phyloP scores from a whole-genome alignment of 2,888 invertebrate genomes.

The Tenthredo amoena region DNA sequence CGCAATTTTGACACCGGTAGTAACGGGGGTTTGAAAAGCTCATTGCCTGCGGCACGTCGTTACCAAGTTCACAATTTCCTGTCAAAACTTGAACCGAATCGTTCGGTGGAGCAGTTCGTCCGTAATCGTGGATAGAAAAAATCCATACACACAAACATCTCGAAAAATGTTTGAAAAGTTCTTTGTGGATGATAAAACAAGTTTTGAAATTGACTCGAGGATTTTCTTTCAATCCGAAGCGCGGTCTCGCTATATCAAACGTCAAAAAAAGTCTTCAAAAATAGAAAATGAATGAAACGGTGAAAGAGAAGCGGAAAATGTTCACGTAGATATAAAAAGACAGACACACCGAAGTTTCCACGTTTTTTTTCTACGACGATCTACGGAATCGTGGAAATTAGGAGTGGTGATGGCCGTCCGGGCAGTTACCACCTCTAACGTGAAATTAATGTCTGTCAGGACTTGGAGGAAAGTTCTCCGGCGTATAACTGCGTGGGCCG shows the following conservation, averaged over 20 bases:
- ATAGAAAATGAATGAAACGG: neutral
- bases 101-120: neutral
- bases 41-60: neutral
- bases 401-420: constrained; percentile 37
- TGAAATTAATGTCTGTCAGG: constrained; percentile 40
- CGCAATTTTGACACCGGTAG: neutral
- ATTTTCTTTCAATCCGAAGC: neutral
- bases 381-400: constrained; percentile 45
- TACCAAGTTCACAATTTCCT: neutral
- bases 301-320: neutral
- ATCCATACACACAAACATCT: neutral
- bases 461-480: constrained; percentile 9
- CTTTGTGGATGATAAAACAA: neutral
- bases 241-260: neutral
- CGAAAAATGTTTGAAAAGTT: neutral
- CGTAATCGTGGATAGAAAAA: neutral
- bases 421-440: constrained; percentile 42
- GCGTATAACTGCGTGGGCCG: neutral
- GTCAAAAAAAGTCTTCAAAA: neutral
- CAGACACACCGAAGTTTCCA: neutral
- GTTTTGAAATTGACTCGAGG: neutral
- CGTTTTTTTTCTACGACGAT: neutral
- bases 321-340: neutral
- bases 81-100: neutral
- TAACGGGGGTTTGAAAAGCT: neutral